Evolutionary conservation across 2,113 vertebrate species (phyloP).

Genomic region (Sinocyclocheilus rhinocerous): DNA sequence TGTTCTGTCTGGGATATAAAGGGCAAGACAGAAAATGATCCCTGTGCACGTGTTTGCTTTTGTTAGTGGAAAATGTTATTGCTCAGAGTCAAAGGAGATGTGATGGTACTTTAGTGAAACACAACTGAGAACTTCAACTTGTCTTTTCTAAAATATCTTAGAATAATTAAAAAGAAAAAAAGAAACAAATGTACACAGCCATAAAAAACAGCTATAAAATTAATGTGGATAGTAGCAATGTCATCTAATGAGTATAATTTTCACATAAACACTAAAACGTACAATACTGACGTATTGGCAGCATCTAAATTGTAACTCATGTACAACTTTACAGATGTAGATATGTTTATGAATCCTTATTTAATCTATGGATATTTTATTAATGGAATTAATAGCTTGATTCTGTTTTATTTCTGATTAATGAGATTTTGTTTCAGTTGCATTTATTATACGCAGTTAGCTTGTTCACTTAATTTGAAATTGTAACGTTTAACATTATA

Average conservation of each 20-base stretch:
- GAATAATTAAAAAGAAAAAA: neutral
- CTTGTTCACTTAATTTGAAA: too few species aligned
- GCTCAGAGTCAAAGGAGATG: neutral
- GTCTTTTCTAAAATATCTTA: neutral
- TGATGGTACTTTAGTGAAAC: neutral
- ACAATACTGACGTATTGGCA: neutral
- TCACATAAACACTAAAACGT: neutral
- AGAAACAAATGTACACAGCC: too few species aligned
- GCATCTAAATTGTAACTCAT: neutral
- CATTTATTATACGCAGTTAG: too few species aligned
- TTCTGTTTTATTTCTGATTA: neutral
- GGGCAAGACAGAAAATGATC: too few species aligned
- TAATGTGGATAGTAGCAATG: neutral
- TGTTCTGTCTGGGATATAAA: too few species aligned
- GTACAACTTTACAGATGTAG: neutral
- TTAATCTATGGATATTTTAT: neutral
- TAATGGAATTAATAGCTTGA: neutral
- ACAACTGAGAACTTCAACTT: neutral
- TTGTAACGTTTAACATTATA: too few species aligned
- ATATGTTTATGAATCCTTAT: neutral
- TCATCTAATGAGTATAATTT: neutral
- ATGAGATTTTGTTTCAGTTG: neutral
- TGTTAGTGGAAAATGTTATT: neutral
- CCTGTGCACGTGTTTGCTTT: neutral
- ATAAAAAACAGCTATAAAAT: neutral